phyloP scores from a whole-genome alignment of 23 tunicate species.

The Phallusia fumigata region DNA sequence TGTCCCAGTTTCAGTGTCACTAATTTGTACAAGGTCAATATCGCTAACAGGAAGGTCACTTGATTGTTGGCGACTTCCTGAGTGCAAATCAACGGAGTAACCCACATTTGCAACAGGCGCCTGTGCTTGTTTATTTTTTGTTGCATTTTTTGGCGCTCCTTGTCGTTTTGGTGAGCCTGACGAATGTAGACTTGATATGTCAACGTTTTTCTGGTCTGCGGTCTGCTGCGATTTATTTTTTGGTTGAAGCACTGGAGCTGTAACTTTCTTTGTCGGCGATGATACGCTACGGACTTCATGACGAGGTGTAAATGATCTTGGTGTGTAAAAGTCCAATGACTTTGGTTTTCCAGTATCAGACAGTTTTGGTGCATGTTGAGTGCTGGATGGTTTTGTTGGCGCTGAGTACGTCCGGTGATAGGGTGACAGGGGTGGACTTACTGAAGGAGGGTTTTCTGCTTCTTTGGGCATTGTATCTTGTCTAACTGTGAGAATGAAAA shows the following conservation, averaged over 20 bases:
- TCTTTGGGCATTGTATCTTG: background rate
- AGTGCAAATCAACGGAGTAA: constrained; percentile 8
- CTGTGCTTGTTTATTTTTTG: background rate
- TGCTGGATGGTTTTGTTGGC: background rate
- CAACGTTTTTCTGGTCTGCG: background rate
- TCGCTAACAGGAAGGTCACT: background rate
- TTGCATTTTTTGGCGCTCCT: background rate
- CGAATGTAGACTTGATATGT: background rate
- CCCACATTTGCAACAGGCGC: background rate
- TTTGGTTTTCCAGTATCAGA: too few species aligned
- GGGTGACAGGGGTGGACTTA: background rate
- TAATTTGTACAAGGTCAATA: background rate
- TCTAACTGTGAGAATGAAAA: too few species aligned
- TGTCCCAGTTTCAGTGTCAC: background rate
- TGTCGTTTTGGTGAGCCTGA: background rate
- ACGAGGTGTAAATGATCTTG: background rate
- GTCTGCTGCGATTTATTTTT: background rate
- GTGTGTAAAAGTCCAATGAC: background rate
- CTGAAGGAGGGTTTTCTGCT: background rate
- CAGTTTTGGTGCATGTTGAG: too few species aligned
- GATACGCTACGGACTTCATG: constrained; percentile 7
- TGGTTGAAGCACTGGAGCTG: constrained; percentile 23
- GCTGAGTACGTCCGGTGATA: too few species aligned
- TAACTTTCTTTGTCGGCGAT: constrained; percentile 29
- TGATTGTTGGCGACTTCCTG: background rate